Conservation (phyloP, 2,797 vertebrate species). For the Tragelaphus eurycerus region DNA sequence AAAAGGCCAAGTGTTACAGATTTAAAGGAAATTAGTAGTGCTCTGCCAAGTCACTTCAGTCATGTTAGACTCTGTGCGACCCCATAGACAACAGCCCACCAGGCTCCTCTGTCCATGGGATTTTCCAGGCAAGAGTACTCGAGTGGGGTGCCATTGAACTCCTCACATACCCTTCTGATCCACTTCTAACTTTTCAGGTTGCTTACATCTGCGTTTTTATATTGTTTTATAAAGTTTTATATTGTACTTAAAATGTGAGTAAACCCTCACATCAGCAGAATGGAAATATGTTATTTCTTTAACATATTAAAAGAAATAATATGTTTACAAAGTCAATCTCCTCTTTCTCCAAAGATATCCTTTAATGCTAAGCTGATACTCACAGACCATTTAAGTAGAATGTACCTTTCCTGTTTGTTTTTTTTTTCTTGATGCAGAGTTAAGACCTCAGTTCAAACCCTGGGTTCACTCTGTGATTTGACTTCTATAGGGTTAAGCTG, state of each 20-base stretch:
- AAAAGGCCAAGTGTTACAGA: neutral
- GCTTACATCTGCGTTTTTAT: neutral
- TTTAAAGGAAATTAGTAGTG: neutral
- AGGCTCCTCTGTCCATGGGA: too few species aligned
- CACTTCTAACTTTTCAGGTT: neutral
- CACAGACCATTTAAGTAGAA: neutral
- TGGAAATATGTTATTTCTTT: neutral
- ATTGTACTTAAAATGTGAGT: neutral
- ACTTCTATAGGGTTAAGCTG: neutral
- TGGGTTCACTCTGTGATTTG: neutral
- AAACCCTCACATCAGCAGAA: neutral
- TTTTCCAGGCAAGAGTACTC: too few species aligned
- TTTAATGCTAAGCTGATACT: neutral
- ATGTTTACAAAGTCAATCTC: neutral
- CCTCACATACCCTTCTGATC: neutral
- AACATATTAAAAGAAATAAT: neutral
- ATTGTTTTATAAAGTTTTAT: neutral
- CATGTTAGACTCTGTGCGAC: too few species aligned
- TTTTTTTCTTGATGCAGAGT: neutral
- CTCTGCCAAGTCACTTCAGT: too few species aligned
- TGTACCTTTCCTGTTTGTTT: neutral
- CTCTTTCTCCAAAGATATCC: neutral
- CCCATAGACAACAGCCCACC: too few species aligned
- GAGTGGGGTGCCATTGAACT: neutral
- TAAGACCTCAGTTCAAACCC: neutral